phyloP scores from a whole-genome alignment of 1,140 invertebrate genomes.

The Laodelphax striatellus region DNA sequence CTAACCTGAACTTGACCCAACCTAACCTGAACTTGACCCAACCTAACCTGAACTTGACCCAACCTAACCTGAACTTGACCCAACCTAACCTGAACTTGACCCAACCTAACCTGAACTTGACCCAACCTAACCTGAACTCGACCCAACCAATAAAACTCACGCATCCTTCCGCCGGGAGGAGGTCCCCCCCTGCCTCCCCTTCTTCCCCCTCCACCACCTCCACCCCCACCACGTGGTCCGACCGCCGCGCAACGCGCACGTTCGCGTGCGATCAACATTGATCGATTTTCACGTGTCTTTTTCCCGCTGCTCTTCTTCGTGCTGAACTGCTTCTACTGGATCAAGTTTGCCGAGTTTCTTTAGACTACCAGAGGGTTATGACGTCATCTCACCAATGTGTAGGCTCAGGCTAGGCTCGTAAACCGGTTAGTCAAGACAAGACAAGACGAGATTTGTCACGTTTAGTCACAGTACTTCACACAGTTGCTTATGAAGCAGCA shows the following conservation, averaged over 20 bases:
- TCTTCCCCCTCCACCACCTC: constrained; percentile 31
- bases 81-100: no score
- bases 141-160: constrained; percentile 36
- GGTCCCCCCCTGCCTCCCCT: constrained; percentile 26
- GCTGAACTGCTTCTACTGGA: constrained; percentile 80
- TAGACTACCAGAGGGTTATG: constrained; percentile 38
- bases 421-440: no score
- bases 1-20: no score
- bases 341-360: constrained; percentile 74
- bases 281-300: constrained; percentile 71
- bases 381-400: no score
- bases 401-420: no score
- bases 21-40: not conserved
- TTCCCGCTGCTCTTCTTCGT: constrained; percentile 77
- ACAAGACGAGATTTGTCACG: no score
- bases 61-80: not conserved
- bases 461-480: no score
- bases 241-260: constrained; percentile 48
- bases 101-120: not conserved
- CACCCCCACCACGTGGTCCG: constrained; percentile 28
- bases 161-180: constrained; percentile 38
- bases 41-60: not conserved
- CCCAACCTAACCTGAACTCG: not conserved
- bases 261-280: constrained; percentile 71
- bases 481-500: no score